Conservation (phyloP, 2,888 invertebrate species). For the Xanthia icteritia region DNA sequence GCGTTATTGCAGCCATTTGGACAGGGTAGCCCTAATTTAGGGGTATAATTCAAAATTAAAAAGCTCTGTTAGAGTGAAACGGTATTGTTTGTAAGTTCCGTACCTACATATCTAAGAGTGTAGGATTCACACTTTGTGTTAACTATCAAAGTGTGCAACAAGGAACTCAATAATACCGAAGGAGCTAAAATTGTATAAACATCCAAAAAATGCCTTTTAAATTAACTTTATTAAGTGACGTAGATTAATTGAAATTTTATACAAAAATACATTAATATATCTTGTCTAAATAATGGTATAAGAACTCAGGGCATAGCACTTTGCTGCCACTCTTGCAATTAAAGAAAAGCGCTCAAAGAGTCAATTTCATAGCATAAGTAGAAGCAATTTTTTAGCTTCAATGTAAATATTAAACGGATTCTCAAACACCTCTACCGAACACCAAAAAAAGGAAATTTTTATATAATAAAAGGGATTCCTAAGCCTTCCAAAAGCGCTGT, state of each 20-base stretch:
- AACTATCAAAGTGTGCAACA: too few species aligned
- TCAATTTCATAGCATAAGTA: neutral
- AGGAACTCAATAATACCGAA: neutral
- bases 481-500: constrained; percentile 59
- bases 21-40: constrained; percentile 59
- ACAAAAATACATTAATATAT: neutral
- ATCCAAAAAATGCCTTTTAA: neutral
- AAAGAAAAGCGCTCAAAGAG: neutral
- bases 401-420: constrained; percentile 33
- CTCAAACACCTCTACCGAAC: constrained; percentile 23
- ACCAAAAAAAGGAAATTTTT: constrained; percentile 52
- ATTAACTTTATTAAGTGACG: neutral
- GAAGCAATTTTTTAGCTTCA: neutral
- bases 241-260: neutral
- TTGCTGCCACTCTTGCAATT: too few species aligned
- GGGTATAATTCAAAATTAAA: constrained; percentile 62
- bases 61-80: constrained; percentile 37
- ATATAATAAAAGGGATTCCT: constrained; percentile 60
- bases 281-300: neutral
- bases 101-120: neutral
- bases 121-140: neutral
- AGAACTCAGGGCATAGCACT: neutral
- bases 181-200: neutral
- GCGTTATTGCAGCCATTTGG: constrained; percentile 60
- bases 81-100: constrained; percentile 39